Evolutionary conservation across 2,797 vertebrate species (phyloP).

Genomic region (Triplophysa bombifrons): DNA sequence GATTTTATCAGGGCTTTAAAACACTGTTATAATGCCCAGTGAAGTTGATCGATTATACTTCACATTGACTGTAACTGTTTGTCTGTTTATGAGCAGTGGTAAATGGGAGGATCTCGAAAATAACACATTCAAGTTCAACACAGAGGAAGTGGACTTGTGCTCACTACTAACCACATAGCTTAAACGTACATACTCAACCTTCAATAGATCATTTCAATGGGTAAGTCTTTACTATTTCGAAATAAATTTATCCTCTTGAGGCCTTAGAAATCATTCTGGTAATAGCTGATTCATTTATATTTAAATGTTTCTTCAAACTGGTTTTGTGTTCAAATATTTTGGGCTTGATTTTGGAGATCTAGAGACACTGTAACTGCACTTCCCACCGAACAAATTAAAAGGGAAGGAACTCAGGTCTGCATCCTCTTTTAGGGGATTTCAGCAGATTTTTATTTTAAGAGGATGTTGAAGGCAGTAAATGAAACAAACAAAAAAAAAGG

Average conservation of each 20-base stretch:
- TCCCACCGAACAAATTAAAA: slow-evolving; percentile 9
- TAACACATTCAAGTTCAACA: slow-evolving; percentile 53
- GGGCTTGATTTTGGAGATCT: not conserved
- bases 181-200: slow-evolving; percentile 30
- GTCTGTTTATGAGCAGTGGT: slow-evolving; percentile 21
- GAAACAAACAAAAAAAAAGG: slow-evolving; percentile 27
- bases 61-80: not conserved
- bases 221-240: slow-evolving; percentile 46
- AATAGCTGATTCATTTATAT: not conserved
- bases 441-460: slow-evolving; percentile 17
- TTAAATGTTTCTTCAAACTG: too few species aligned
- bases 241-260: too few species aligned
- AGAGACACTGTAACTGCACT: not conserved
- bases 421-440: slow-evolving; percentile 30
- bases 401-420: slow-evolving; percentile 17
- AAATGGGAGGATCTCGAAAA: slow-evolving; percentile 66
- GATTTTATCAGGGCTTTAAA: not conserved
- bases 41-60: not conserved
- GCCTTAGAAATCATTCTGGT: not conserved
- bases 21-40: not conserved
- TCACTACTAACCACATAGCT: slow-evolving; percentile 53
- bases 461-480: slow-evolving; percentile 9
- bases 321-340: not conserved
- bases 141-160: slow-evolving; percentile 69
- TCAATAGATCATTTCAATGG: slow-evolving; percentile 56